Conservation (phyloP, 1,140 invertebrate species). For the Conus ventricosus region DNA sequence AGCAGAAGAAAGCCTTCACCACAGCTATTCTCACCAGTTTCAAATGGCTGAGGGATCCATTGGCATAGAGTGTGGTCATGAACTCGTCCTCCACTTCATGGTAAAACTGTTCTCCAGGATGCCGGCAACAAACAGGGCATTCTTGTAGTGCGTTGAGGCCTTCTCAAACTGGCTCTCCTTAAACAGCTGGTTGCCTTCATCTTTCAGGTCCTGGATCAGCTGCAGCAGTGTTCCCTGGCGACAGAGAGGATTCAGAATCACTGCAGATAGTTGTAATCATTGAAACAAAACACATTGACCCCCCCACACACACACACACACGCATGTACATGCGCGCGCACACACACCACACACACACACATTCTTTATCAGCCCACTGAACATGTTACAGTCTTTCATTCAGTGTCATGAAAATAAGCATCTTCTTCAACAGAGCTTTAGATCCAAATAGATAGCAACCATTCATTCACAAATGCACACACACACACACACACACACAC, state of each 20-base stretch:
- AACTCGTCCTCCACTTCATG: conserved; percentile 59
- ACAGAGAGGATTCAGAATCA: neutral
- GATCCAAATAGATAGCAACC: neutral
- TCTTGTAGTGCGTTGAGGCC: conserved; percentile 58
- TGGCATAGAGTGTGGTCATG: conserved; percentile 59
- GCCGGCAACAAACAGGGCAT: conserved; percentile 58
- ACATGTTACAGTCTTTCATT: too few species aligned
- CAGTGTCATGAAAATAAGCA: too few species aligned
- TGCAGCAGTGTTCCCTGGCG: conserved; percentile 51
- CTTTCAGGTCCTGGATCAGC: conserved; percentile 63
- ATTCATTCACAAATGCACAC: neutral
- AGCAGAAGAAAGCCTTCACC: too few species aligned
- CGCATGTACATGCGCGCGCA: neutral
- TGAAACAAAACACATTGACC: neutral
- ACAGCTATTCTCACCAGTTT: conserved; percentile 53
- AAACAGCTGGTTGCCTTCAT: conserved; percentile 64
- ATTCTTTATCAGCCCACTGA: too few species aligned
- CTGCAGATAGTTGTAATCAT: neutral
- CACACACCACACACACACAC: too few species aligned
- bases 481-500: neutral
- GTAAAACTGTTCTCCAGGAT: conserved; percentile 55
- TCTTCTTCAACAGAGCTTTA: too few species aligned
- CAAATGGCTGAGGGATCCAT: conserved; percentile 60
- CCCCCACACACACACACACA: neutral
- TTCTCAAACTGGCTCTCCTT: conserved; percentile 53